Base-by-base conservation (phyloP, 2,888 invertebrate genomes). In the Congeria kusceri region DNA sequence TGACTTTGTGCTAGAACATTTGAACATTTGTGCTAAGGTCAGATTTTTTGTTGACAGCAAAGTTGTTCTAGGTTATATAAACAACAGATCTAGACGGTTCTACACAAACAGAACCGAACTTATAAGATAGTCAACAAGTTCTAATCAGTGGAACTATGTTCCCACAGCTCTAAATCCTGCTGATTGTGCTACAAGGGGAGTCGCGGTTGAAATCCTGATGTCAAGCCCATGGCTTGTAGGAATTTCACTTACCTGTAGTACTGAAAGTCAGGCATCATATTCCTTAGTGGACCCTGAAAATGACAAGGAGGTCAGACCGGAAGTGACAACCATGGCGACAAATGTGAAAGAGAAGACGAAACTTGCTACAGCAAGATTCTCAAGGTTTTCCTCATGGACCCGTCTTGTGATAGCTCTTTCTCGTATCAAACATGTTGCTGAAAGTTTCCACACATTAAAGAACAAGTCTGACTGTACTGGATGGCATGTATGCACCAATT, bases 11-110 rank as follows among this genome's bases (percentile, higher is more conserved):
- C 18, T 58, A 23, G 69, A 64, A 1, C 66, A 78, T 20, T 39
- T 86, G 15, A 25, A 67, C 23, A 67, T 79, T 27, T 23, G 29
- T 13, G 13, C 56, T 25, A n/a, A 2, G 20, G 0, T 53, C 70
- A 1, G 61, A 5, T 85, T 74, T 29, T 84, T 57, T 64, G 80
- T 59, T 7, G 83, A 85, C 27, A 82, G 84, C 59, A 72, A 68
- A 44, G 77, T 85, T 0, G 73, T 82, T 13, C 70, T 80, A 4
- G 83, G 83, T 9, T 85, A 84, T 53, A 66, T 83, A 29, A 20
- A 47, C 39, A 85, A 83, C 46, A 18, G 69, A 4, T 63, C 49
- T 0, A 44, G 74, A 18, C 27, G 85, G n/a, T 86, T 85, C 56
- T 78, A 80, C 69, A 68, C 57, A 13, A 84, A 84, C 62, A 44